Conservation (phyloP, 2,888 invertebrate genomes). For the Eupithecia dodoneata region DNA sequence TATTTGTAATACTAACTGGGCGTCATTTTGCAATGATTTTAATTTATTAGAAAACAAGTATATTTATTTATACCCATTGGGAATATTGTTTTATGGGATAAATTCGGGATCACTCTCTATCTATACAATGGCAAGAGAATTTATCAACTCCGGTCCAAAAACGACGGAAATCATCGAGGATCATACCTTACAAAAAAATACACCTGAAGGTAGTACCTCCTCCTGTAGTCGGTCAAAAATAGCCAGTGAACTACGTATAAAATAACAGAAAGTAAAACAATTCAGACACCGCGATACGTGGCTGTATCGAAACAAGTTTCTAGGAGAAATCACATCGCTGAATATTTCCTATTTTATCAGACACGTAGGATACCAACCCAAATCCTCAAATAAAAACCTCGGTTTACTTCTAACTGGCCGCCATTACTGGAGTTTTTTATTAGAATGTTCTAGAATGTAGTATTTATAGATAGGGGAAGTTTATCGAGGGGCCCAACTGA, state of each 20-base stretch:
- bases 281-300: background rate
- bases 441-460: background rate
- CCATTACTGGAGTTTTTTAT: background rate
- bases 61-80: too few species aligned
- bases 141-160: too few species aligned
- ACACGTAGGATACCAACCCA: background rate
- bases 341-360: background rate
- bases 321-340: background rate
- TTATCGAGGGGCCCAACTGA: background rate
- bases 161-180: too few species aligned
- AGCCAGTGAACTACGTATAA: background rate
- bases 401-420: background rate
- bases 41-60: too few species aligned
- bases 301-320: background rate
- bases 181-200: too few species aligned
- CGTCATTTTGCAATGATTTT: too few species aligned
- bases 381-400: background rate
- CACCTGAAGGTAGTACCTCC: too few species aligned
- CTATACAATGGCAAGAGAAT: too few species aligned
- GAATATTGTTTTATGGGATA: too few species aligned
- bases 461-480: slow-evolving; percentile 1
- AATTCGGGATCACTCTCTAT: too few species aligned
- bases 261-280: background rate
- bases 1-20: too few species aligned
- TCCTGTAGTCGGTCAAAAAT: too few species aligned